A percentile compares a stretch with the other conserved stretches of the same genome.
Evolutionary conservation across 2,797 vertebrate species (phyloP).

Genomic region (Ceryle rudis): DNA sequence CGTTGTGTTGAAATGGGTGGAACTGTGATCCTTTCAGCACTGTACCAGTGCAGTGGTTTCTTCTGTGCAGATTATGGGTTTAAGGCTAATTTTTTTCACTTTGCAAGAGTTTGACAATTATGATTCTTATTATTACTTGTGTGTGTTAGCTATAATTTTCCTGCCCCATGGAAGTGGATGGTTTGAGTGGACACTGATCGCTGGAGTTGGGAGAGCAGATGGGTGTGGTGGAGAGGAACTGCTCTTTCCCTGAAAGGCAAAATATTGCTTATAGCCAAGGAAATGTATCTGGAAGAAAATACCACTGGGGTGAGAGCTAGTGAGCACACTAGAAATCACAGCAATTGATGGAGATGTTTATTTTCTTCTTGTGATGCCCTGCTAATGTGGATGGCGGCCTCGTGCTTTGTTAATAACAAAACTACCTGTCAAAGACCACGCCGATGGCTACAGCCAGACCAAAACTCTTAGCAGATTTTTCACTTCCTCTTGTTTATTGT

Average conservation of each 20-base stretch:
- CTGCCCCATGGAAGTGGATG: background rate
- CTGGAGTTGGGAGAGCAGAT: background rate
- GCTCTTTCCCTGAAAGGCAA: background rate
- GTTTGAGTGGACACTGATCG: background rate
- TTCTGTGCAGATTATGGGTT: background rate
- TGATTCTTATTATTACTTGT: background rate
- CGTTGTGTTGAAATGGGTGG: background rate
- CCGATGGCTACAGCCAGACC: background rate
- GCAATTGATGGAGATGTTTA: background rate
- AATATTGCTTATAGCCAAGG: background rate
- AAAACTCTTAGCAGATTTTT: background rate
- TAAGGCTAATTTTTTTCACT: background rate
- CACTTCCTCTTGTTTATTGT: constrained; percentile 55
- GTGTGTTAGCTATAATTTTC: background rate
- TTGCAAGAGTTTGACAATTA: background rate
- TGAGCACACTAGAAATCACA: background rate
- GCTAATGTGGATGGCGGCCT: background rate
- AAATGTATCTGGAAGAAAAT: background rate
- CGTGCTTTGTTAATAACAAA: background rate
- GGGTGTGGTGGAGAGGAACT: background rate
- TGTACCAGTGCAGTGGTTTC: background rate
- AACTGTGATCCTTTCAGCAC: background rate
- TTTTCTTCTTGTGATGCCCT: background rate
- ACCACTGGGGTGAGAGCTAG: background rate
- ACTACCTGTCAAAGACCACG: background rate